Evolutionary conservation across 2,113 vertebrate species (phyloP), one percentile per base, ranked within the genome.

Genomic region (Mixornis gularis): DNA sequence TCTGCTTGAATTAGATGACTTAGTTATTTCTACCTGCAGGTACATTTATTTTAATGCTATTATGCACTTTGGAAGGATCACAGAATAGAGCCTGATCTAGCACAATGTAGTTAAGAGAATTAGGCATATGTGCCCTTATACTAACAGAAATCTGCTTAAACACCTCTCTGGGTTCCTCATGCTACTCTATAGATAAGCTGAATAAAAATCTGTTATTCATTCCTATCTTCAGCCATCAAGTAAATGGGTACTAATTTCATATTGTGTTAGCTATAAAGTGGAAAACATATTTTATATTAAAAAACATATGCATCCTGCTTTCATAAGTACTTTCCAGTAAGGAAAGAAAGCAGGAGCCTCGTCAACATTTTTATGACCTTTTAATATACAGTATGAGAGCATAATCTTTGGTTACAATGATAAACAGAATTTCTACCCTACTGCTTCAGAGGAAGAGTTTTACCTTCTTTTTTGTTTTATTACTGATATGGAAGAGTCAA

Each of bases 221-320:
- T 95, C 89, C 80, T 78, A 69, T 87, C 56, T 87, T 95, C 73
- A 94, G 17, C 77, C 44, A 91, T 96, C 72, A 89, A 91, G 46
- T 80, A 88, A 96, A 96, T 85, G 87, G 55, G 15, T 92, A 73
- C 29, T 87, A 44, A 53, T 87, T 90, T 85, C 92, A 83, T 93
- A 94, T 85, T 90, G 87, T 91, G 74, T 79, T 94, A 95, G 44
- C 68, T 81, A 56, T 91, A 34, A 95, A 93, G 63, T 87, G 56
- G 87, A 90, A 96, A 96, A 72, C 4, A 29, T 95, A 90, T 90
- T 97, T 97, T 95, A 78, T 95, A 93, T 95, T 96, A 96, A 97
- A 95, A 94, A 92, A 68, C 89, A 85, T 62, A 38, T 82, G 25
- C 27, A 81, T 90, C 87, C 90, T 95, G 70, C 74, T 97, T 96